Percentiles rank a stretch among this genome's conserved stretches.
Evolutionary conservation across 2,888 invertebrate species (phyloP).

Genomic region (Lithophane ornitopus): DNA sequence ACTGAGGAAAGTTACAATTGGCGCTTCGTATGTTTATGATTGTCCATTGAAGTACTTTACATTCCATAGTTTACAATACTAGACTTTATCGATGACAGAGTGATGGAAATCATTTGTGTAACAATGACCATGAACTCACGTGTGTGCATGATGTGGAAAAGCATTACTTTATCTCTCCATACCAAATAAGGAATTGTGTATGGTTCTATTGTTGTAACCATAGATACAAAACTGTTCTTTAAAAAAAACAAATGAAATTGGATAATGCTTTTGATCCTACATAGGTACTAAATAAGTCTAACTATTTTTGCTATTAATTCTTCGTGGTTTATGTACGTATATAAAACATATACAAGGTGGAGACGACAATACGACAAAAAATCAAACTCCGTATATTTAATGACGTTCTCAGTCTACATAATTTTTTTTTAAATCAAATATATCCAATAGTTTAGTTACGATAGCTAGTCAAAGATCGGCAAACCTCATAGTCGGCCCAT

Average conservation of each 20-base stretch:
- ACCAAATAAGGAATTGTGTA: constrained; percentile 26
- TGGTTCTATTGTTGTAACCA: constrained; percentile 1
- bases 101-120: constrained; percentile 24
- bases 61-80: constrained; percentile 21
- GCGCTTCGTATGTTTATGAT: constrained; percentile 30
- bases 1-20: constrained; percentile 30
- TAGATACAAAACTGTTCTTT: not conserved
- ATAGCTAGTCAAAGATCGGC: no score
- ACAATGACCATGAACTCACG: constrained; percentile 28
- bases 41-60: constrained; percentile 10
- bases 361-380: no score
- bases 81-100: constrained; percentile 5
- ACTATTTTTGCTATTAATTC: not conserved
- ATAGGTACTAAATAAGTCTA: not conserved
- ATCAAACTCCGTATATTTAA: no score
- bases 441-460: no score
- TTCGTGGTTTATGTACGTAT: not conserved
- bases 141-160: not conserved
- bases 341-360: not conserved
- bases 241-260: constrained; percentile 5
- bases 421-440: no score
- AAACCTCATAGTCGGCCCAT: no score
- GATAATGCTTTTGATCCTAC: not conserved
- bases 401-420: no score
- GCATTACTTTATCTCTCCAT: not conserved